Conservation (phyloP, 2,797 vertebrate species). For the Manis javanica region DNA sequence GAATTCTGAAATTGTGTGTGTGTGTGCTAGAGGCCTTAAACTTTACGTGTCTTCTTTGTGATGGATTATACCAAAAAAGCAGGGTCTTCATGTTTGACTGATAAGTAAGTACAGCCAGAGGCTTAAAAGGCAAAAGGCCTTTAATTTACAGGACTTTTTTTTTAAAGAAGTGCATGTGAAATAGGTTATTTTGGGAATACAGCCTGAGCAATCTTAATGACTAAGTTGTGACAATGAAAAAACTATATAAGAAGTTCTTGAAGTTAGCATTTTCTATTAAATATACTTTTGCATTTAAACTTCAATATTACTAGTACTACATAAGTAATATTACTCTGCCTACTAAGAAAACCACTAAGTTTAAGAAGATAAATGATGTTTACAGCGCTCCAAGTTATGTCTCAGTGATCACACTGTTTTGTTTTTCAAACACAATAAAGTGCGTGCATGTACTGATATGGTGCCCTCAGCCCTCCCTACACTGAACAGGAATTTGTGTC, state of each 20-base stretch:
- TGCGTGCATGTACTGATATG: background rate
- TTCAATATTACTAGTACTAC: background rate
- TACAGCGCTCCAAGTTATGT: background rate
- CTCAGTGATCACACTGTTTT: background rate
- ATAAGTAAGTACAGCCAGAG: background rate
- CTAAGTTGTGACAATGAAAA: slow-evolving; percentile 11
- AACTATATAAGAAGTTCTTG: background rate
- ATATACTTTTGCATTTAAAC: slow-evolving; percentile 3
- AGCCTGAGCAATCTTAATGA: background rate
- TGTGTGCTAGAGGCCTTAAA: background rate
- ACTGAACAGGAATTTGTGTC: background rate
- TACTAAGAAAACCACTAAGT: background rate
- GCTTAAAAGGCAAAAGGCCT: background rate
- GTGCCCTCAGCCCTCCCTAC: background rate
- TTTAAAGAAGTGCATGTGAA: background rate
- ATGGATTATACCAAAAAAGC: slow-evolving; percentile 28
- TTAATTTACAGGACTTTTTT: background rate
- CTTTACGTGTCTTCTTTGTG: background rate
- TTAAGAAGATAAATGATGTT: slow-evolving; percentile 1
- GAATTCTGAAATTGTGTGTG: slow-evolving; percentile 5
- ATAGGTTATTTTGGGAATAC: background rate
- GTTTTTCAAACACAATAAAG: background rate
- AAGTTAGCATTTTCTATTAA: slow-evolving; percentile 50
- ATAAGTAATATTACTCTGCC: background rate
- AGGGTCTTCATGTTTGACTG: background rate